Conservation (phyloP, 2,797 vertebrate species). For the Anas georgica region DNA sequence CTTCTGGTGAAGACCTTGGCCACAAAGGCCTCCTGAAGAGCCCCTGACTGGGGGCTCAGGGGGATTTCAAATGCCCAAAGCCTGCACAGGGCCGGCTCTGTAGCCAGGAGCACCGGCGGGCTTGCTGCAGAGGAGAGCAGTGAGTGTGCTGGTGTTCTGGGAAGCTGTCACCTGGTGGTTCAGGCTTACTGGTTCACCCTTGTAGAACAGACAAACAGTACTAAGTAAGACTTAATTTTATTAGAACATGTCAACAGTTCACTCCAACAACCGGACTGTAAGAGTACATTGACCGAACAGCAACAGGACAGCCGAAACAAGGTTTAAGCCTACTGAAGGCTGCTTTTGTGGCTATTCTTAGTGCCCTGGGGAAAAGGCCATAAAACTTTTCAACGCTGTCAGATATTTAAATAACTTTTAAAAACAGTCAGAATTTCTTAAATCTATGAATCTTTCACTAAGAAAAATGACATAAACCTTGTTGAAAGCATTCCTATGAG, state of each 20-base stretch:
- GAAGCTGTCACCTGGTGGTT: neutral
- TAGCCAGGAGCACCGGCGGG: accelerated
- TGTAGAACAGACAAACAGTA: neutral
- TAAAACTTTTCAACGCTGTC: neutral
- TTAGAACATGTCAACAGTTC: neutral
- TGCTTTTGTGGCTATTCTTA: neutral
- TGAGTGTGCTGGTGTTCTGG: accelerated
- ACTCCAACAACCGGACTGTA: neutral
- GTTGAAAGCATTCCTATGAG: accelerated
- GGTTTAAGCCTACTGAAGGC: too few species aligned
- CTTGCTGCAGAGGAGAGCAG: neutral
- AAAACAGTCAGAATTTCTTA: neutral
- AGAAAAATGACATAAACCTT: neutral
- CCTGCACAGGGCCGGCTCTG: neutral
- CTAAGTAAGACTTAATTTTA: neutral
- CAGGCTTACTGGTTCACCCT: neutral
- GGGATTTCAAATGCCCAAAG: neutral
- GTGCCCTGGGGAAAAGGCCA: neutral
- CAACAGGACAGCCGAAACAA: neutral
- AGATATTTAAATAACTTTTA: neutral
- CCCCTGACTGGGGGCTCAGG: accelerated
- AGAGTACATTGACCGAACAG: neutral
- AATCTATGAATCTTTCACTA: neutral
- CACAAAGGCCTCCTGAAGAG: neutral
- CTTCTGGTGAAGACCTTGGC: neutral